Evolutionary conservation across 2,888 invertebrate species (phyloP).

Genomic region (Plebejus melissa): DNA sequence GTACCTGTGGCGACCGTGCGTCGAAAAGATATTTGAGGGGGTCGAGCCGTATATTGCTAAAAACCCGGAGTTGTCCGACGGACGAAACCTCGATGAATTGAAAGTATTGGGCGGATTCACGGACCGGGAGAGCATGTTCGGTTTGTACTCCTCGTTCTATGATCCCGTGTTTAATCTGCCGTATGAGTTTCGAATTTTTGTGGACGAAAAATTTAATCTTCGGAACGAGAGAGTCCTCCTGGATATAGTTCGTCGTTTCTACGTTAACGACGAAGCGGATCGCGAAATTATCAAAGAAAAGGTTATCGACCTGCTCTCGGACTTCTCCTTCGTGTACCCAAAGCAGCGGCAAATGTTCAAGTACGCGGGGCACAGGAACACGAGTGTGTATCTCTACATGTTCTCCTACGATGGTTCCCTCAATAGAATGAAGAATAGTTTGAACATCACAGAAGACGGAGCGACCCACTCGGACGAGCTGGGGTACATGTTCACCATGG

Average conservation of each 20-base stretch:
- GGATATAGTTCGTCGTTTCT: not conserved
- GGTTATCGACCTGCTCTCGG: constrained; percentile 40
- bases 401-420: constrained; percentile 46
- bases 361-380: constrained; percentile 29
- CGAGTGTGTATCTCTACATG: constrained; percentile 43
- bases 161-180: not conserved
- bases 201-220: not conserved
- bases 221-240: not conserved
- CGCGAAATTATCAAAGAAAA: not conserved
- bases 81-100: not conserved
- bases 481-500: constrained; percentile 46
- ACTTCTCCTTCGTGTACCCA: constrained; percentile 48
- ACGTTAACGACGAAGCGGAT: not conserved
- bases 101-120: not conserved
- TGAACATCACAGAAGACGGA: constrained; percentile 35
- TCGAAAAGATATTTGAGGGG: not conserved
- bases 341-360: constrained; percentile 38
- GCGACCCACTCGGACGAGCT: constrained; percentile 49
- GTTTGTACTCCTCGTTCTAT: not conserved
- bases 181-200: not conserved
- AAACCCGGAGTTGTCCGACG: not conserved
- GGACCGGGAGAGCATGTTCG: not conserved
- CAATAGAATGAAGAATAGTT: constrained; percentile 35
- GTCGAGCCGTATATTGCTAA: not conserved
- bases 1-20: not conserved